Base-by-base conservation (phyloP, 37 sponge, comb jelly and placozoan species). In the Ephydatia muelleri region DNA sequence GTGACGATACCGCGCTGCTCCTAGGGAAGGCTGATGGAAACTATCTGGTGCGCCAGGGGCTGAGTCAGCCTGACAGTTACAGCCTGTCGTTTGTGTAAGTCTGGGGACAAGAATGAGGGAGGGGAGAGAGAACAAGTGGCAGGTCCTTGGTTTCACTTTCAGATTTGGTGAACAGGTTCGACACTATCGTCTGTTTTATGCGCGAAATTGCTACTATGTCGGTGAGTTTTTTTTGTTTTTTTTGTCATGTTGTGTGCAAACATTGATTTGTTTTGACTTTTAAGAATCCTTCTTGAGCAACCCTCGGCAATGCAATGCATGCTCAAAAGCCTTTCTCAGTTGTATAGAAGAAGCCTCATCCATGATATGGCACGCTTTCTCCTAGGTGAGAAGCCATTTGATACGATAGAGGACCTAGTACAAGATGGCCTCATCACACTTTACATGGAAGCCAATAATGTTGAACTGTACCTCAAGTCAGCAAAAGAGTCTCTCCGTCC, bases 21-120 rank as follows among this genome's bases (percentile, higher is more conserved):
- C 77, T 94, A 23, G 89, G 89, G 5, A 76, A 33, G 0, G 75
- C 67, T 0, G 95, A 94, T 47, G 95, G 95, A 0, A 86, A 87
- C 47, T 94, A 91, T 75, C 87, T 94, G 5, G 95, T 94, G 31
- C 80, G 95, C 67, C 73, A 74, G 33, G 89, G 95, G 14, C 83
- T 94, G 49, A 81, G 84, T 49, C 78, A 86, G 23, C 82, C 92
- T 21, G 95, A 92, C 14, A 88, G 87, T 14, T 94, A 94, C 84
- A 91, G 92, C 74, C 79, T 94, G 31, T 94, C 95, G 0, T 94
- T 94, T 80, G 89, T 91, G 95, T 94, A 57, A 91, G 94, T 86
- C 23, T 11, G 43, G 47, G 47, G 47, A 43, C 6, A 8, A 43
- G 47, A 8, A 11, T 43, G 47, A 11, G 8, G 4, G 8, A 32